Percentiles rank a stretch among this genome's conserved stretches.
These are phyloP conservation scores for Salvelinus alpinus DNA, from an alignment of 2,113 vertebrate species.

Conservation along the genomic window DNA sequence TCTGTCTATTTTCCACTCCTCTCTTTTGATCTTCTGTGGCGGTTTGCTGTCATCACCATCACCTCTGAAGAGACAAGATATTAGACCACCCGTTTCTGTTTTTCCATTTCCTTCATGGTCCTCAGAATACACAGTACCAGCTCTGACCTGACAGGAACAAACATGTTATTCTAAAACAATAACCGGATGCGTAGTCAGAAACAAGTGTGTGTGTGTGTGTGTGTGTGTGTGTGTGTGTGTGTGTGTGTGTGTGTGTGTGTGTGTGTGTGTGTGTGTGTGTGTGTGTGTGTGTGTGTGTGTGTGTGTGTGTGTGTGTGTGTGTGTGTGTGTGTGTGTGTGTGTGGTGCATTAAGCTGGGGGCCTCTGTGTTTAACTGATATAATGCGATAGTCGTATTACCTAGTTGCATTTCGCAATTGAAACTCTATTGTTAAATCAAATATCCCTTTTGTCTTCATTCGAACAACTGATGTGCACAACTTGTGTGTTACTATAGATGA, in stretches of 20 bases:
- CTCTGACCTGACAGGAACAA: not conserved
- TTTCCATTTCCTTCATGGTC: conserved; percentile 62
- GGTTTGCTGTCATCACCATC: not conserved
- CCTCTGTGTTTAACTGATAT: not conserved
- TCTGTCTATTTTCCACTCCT: conserved; percentile 38
- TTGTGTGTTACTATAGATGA: not conserved
- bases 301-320: conserved; percentile 1
- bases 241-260: not conserved
- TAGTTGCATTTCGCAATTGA: not conserved
- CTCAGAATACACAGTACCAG: not conserved
- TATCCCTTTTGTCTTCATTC: not conserved
- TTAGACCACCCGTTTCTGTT: conserved; percentile 45
- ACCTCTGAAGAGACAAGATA: conserved; percentile 40
- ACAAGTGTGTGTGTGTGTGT: conserved; percentile 14
- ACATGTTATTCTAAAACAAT: conserved; percentile 33
- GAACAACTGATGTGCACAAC: not conserved
- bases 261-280: conserved; percentile 3
- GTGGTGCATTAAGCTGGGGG: not conserved
- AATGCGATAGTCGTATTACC: not conserved
- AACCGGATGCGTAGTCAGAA: conserved; percentile 51
- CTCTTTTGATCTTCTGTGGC: conserved; percentile 46
- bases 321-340: conserved; percentile 2
- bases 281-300: conserved; percentile 1
- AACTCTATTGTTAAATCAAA: not conserved
- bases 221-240: conserved; percentile 1